Conservation (phyloP, 2,888 invertebrate genomes). For the Volucella inflata region DNA sequence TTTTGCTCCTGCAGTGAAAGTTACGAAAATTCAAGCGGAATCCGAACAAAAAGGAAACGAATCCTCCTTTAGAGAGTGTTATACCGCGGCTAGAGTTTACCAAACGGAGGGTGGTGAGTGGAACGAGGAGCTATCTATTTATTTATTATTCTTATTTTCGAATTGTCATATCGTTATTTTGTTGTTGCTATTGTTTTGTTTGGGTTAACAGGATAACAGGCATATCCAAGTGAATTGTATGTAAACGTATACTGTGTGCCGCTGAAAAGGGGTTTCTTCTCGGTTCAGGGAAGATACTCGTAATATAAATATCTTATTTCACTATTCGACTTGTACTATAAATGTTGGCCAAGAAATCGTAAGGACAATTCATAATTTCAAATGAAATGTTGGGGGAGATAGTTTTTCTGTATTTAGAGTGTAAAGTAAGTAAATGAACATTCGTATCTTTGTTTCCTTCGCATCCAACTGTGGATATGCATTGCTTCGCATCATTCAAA, state of each 20-base stretch:
- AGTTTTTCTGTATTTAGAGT: neutral
- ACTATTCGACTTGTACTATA: too few species aligned
- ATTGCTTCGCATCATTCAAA: too few species aligned
- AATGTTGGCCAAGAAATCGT: neutral
- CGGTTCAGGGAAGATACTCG: too few species aligned
- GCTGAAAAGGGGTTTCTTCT: conserved; percentile 7
- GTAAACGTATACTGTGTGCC: neutral
- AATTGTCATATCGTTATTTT: conserved; percentile 65
- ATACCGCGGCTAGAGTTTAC: neutral
- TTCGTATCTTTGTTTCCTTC: neutral
- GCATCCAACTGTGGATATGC: neutral
- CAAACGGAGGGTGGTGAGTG: too few species aligned
- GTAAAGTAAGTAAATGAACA: too few species aligned
- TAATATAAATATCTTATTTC: too few species aligned
- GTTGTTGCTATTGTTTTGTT: conserved; percentile 57
- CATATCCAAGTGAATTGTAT: neutral
- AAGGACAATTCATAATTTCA: conserved; percentile 33
- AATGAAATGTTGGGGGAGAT: conserved; percentile 3
- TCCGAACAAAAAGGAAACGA: conserved; percentile 23
- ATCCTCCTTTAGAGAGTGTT: conserved; percentile 43
- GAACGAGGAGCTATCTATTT: conserved; percentile 39
- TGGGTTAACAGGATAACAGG: conserved; percentile 27
- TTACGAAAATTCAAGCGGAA: conserved; percentile 61
- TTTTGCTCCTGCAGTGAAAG: conserved; percentile 42
- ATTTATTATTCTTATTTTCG: conserved; percentile 67